Percentiles rank a stretch among this genome's conserved stretches.
These are phyloP conservation scores for Channa argus DNA, from an alignment of 2,113 vertebrate species.

Conservation along the genomic window DNA sequence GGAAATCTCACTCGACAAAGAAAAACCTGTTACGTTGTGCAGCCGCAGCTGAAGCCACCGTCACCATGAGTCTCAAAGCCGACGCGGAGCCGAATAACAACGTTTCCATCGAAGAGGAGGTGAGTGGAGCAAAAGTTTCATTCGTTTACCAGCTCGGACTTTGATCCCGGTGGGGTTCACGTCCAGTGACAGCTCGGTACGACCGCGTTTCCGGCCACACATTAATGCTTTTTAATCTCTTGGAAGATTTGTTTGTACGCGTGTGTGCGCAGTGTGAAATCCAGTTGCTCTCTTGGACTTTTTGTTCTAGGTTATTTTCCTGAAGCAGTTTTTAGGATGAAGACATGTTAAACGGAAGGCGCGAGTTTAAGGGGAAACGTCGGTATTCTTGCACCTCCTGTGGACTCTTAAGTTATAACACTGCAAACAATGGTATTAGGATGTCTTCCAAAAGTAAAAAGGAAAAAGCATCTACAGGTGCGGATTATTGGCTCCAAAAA, in stretches of 20 bases:
- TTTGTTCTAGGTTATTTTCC: too few species aligned
- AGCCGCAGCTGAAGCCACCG: slow-evolving; percentile 45
- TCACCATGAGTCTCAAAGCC: slow-evolving; percentile 80
- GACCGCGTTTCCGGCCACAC: background rate
- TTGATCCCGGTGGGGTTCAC: background rate
- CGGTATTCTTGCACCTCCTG: background rate
- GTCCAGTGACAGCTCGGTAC: background rate
- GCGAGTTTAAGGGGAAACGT: background rate
- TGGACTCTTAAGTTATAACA: background rate
- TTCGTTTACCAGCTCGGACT: background rate
- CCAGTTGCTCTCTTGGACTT: background rate
- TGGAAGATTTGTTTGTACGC: background rate
- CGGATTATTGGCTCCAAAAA: background rate
- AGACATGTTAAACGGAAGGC: background rate
- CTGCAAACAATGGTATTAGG: too few species aligned
- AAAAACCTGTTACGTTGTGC: slow-evolving; percentile 60
- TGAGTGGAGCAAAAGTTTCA: slow-evolving; percentile 49
- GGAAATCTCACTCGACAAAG: slow-evolving; percentile 61
- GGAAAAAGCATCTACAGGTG: background rate
- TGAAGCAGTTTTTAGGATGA: background rate
- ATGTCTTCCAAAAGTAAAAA: too few species aligned
- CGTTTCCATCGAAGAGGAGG: slow-evolving; percentile 84
- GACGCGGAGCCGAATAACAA: slow-evolving; percentile 82
- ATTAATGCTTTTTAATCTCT: background rate
- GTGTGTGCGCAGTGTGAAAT: too few species aligned